A percentile compares a stretch with the other conserved stretches of the same genome.
Conservation (phyloP, 37 sponge, comb jelly and placozoan species). For the Crambe crambe region DNA sequence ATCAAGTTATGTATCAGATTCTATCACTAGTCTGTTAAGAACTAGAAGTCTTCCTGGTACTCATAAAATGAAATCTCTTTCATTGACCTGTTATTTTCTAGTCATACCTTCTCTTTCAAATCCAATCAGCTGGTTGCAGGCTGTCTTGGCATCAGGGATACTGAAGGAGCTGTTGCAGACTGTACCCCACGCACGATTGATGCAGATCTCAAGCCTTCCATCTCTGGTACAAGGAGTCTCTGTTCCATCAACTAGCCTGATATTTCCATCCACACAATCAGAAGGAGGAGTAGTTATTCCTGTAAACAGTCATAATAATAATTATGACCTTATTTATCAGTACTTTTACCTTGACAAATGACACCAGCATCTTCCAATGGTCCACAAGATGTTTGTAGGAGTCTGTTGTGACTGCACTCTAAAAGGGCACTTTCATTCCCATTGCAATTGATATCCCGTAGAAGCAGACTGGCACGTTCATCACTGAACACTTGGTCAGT, state of each 20-base stretch:
- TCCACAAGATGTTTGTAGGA: slow-evolving; percentile 1
- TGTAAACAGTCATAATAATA: neutral
- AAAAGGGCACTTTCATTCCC: slow-evolving; percentile 23
- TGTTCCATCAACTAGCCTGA: slow-evolving; percentile 4
- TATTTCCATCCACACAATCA: slow-evolving; percentile 10
- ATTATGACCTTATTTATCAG: neutral
- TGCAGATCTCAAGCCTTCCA: slow-evolving; percentile 29
- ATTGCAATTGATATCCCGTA: slow-evolving; percentile 30
- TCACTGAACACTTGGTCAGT: slow-evolving; percentile 11
- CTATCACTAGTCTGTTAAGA: no score
- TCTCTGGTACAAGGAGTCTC: neutral
- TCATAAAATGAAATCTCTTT: no score
- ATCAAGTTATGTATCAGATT: no score
- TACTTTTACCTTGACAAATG: slow-evolving; percentile 22
- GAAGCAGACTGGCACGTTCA: neutral
- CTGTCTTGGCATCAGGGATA: slow-evolving; percentile 4
- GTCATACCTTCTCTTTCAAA: slow-evolving; percentile 1
- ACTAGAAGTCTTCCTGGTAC: no score
- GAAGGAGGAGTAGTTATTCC: neutral
- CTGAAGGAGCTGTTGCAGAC: slow-evolving; percentile 12
- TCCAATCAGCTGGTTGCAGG: slow-evolving; percentile 20
- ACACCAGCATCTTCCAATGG: slow-evolving; percentile 33
- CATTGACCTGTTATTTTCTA: neutral
- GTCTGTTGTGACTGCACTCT: slow-evolving; percentile 3
- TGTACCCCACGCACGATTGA: slow-evolving; percentile 42